phyloP scores from a whole-genome alignment of 2,113 vertebrate genomes.

The Cairina moschata region DNA sequence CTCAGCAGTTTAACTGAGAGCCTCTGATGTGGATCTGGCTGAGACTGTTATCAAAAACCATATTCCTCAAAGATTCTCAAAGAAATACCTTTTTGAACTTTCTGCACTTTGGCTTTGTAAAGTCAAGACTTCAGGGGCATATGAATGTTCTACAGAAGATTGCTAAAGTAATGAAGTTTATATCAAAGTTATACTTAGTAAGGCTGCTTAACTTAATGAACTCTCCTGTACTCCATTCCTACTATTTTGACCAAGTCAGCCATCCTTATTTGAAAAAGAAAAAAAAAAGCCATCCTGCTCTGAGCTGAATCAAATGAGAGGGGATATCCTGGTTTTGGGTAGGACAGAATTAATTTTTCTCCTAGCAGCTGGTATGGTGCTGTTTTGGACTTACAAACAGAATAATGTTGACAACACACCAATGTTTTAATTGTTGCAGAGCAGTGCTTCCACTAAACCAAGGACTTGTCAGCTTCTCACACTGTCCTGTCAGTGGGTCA shows the following conservation, averaged over 20 bases:
- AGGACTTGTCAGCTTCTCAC: too few relatives aligned
- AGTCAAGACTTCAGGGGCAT: neutral
- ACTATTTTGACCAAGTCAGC: neutral
- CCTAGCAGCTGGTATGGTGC: too few relatives aligned
- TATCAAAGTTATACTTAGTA: neutral
- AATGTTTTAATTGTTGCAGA: too few relatives aligned
- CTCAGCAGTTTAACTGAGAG: neutral
- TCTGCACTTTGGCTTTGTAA: neutral
- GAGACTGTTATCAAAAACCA: neutral
- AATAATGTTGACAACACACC: too few relatives aligned
- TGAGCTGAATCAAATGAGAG: neutral
- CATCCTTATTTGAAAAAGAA: neutral
- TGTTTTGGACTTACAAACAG: too few relatives aligned
- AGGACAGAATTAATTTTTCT: too few relatives aligned
- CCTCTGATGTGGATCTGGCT: neutral
- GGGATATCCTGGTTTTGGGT: too few relatives aligned
- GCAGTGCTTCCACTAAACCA: too few relatives aligned
- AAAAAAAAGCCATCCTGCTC: constrained; percentile 21
- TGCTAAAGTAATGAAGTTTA: neutral
- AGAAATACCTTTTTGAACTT: neutral
- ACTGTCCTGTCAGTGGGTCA: too few relatives aligned
- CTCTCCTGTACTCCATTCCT: neutral
- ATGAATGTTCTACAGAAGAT: neutral
- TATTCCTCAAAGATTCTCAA: neutral
- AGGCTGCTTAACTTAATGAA: neutral